Evolutionary conservation across 1,140 invertebrate species (phyloP).

Genomic region (Cotesia chilonis): DNA sequence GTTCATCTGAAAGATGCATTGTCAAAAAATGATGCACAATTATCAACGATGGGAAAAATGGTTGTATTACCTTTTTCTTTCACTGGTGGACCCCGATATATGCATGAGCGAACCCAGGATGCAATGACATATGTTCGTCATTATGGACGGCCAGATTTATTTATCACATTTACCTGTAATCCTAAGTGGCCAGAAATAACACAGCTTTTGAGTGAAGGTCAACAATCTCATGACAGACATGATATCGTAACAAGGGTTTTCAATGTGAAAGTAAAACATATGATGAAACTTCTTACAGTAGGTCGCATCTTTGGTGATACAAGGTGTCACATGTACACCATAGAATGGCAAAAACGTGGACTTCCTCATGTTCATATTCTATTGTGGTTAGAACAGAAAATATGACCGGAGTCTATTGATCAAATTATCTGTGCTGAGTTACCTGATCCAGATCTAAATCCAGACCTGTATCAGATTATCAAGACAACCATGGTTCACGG

Average conservation of each 20-base stretch:
- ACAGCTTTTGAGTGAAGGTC: conserved; percentile 36
- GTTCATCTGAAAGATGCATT: conserved; percentile 40
- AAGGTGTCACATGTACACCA: too few relatives aligned
- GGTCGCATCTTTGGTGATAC: too few relatives aligned
- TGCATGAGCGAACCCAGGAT: conserved; percentile 58
- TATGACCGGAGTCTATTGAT: too few relatives aligned
- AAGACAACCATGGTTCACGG: conserved; percentile 1
- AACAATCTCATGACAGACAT: conserved; percentile 46
- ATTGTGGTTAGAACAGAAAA: too few relatives aligned
- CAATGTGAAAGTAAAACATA: too few relatives aligned
- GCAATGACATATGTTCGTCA: too few relatives aligned
- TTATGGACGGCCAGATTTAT: too few relatives aligned
- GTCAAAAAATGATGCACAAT: conserved; percentile 1
- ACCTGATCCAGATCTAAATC: conserved; percentile 35
- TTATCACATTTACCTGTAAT: conserved; percentile 41
- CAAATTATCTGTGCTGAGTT: conserved; percentile 41
- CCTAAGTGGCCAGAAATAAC: conserved; percentile 47
- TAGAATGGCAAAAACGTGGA: too few relatives aligned
- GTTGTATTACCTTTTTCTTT: conserved; percentile 62
- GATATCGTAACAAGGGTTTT: too few relatives aligned
- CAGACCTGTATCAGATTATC: conserved; percentile 26
- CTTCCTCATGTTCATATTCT: too few relatives aligned
- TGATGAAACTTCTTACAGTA: too few relatives aligned
- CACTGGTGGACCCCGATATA: conserved; percentile 58
- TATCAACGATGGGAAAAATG: conserved; percentile 20